These are phyloP conservation scores for Myxocyprinus asiaticus DNA, from an alignment of 2,113 vertebrate genomes.

Conservation along the genomic window DNA sequence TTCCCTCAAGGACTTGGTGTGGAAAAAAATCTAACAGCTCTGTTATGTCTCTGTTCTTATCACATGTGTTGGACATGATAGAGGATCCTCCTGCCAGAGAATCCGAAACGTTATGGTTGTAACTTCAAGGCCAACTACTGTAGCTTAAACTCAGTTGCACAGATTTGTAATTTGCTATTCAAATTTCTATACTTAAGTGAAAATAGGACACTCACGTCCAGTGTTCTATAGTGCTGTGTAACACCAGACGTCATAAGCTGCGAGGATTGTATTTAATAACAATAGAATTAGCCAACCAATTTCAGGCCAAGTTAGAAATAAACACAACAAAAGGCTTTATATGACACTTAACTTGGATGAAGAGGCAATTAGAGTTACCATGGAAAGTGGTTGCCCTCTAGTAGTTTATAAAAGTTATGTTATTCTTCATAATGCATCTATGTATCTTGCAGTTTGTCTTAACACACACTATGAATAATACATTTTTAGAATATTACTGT, in stretches of 20 bases:
- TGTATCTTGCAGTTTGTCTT: too few species aligned
- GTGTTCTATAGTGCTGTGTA: background rate
- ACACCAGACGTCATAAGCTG: background rate
- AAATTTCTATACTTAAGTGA: background rate
- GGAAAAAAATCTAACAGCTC: background rate
- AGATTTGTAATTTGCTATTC: background rate
- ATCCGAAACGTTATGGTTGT: background rate
- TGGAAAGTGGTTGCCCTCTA: constrained; percentile 18
- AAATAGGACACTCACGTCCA: background rate
- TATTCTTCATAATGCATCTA: too few species aligned
- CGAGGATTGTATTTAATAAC: background rate
- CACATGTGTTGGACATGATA: background rate
- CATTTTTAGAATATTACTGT: too few species aligned
- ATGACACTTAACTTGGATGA: too few species aligned
- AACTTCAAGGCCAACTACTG: background rate
- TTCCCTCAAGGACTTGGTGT: background rate
- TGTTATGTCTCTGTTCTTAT: background rate
- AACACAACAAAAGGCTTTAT: background rate
- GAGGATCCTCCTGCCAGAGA: background rate
- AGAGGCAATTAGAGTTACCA: background rate
- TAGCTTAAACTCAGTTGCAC: background rate
- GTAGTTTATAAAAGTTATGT: background rate
- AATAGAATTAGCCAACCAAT: background rate
- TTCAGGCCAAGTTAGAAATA: background rate
- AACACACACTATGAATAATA: too few species aligned